Evolutionary conservation across 2,113 vertebrate species (phyloP), one percentile per base, ranked within the genome.

Genomic region (Malaclemys terrapin): DNA sequence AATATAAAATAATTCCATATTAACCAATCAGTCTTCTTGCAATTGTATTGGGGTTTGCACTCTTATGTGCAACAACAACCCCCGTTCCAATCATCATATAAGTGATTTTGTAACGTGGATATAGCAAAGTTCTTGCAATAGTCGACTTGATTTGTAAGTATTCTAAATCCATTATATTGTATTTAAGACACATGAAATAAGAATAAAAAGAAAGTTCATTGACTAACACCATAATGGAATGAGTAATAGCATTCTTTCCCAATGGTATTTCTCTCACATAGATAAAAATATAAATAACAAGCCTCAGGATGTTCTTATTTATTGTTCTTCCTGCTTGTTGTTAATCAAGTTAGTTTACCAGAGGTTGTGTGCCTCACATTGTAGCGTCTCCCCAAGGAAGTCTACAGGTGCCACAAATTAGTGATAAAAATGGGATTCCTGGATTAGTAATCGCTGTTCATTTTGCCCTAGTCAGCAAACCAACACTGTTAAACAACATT

Each of bases 81-180:
- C 22, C 22, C 72, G 25, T 22, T 45, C 22, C 50, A 47, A 81
- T 54, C 53, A 12, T 69, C 49, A 52, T 31, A 45, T n/a, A 57
- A 47, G 80, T 45, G 65, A 50, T 1, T 2, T 52, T 0, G 0
- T 11, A 57, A 10, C 1, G 38, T 0, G 6, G 81, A 47, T 84
- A 31, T 49, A 4, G 24, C 88, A 65, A 50, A 87, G 62, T 2
- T 42, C 81, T 90, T 85, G 50, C 42, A 90, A 93, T 6, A 88
- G 31, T 50, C 50, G 80, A 14, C 49, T 10, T 75, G 35, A 27
- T 1, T n/a, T 69, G 20, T 54, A 59, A 69, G 3, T 47, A 19
- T 45, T 91, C 85, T 22, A 13, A 76, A 78, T 57, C 62, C 7
- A 35, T 69, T 57, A 72, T 45, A 80, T 0, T 27, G 20, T 54